These are phyloP conservation scores for Gallinago jamesoni DNA, from an alignment of 2,113 vertebrate species.

Conservation along the genomic window DNA sequence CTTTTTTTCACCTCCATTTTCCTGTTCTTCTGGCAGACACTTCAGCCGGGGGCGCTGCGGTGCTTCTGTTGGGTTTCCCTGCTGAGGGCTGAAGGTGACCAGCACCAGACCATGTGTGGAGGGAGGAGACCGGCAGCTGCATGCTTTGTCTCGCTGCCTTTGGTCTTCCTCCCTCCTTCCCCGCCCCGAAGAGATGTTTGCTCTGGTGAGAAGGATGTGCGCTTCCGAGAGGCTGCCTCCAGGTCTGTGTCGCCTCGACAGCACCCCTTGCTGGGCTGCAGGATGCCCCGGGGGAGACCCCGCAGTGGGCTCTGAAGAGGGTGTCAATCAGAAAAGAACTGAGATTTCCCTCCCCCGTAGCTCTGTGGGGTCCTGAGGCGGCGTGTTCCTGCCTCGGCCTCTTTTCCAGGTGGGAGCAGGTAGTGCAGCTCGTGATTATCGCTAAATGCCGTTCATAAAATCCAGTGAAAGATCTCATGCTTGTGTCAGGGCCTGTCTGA, in stretches of 20 bases:
- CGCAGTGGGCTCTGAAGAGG: neutral
- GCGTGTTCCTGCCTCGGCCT: neutral
- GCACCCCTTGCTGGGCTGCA: neutral
- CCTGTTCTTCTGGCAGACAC: neutral
- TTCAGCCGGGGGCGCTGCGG: neutral
- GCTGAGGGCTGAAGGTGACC: neutral
- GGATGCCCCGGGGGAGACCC: neutral
- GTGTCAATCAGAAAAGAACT: neutral
- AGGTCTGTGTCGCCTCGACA: neutral
- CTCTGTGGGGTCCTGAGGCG: neutral
- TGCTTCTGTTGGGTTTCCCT: neutral
- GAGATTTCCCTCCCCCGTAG: neutral
- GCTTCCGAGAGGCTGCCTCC: neutral
- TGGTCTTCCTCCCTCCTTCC: neutral
- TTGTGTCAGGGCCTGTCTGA: neutral
- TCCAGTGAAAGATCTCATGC: neutral
- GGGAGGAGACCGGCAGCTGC: neutral
- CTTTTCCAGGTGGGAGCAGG: neutral
- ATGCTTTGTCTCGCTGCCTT: neutral
- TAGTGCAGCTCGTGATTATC: accelerated
- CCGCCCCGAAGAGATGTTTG: neutral
- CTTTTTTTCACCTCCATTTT: neutral
- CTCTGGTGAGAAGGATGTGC: neutral
- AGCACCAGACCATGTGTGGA: neutral
- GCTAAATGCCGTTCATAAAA: neutral